A percentile compares a stretch with the other conserved stretches of the same genome.
Conservation (phyloP, 2,797 vertebrate species). For the Arnoldichthys spilopterus region DNA sequence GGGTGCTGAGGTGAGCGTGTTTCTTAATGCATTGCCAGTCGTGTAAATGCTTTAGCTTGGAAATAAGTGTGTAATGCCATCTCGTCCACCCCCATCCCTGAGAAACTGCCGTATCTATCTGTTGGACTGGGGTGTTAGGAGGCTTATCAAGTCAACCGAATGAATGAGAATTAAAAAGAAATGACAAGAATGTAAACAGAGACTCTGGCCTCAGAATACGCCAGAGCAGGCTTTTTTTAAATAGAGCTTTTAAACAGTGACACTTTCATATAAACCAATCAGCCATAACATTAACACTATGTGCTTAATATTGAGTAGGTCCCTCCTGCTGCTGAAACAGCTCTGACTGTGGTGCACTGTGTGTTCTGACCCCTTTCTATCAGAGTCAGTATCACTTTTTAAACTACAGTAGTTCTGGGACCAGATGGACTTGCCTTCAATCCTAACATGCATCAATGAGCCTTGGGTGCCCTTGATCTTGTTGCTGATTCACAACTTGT, state of each 20-base stretch:
- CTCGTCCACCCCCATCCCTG: background rate
- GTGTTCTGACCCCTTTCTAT: no score
- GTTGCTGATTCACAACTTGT: no score
- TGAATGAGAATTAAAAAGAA: constrained; percentile 10
- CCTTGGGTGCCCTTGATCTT: no score
- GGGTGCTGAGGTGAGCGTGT: constrained; percentile 2
- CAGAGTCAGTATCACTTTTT: no score
- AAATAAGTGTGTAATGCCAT: constrained; percentile 6
- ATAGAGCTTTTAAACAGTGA: background rate
- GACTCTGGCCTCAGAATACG: background rate
- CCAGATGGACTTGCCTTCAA: no score
- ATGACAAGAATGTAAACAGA: constrained; percentile 2
- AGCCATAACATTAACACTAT: no score
- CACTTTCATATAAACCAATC: no score
- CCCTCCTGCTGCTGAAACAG: no score
- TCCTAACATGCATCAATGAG: no score
- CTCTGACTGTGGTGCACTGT: no score
- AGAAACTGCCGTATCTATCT: constrained; percentile 8
- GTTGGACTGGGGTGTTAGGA: background rate
- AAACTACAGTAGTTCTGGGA: no score
- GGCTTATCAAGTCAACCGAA: constrained; percentile 19
- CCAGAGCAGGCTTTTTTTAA: background rate
- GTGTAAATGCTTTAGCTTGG: constrained; percentile 7
- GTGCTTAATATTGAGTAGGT: no score
- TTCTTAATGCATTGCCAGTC: constrained; percentile 17